These are phyloP conservation scores for Zaprionus tsacasi DNA, from an alignment of 1,140 invertebrate species.

Conservation along the genomic window DNA sequence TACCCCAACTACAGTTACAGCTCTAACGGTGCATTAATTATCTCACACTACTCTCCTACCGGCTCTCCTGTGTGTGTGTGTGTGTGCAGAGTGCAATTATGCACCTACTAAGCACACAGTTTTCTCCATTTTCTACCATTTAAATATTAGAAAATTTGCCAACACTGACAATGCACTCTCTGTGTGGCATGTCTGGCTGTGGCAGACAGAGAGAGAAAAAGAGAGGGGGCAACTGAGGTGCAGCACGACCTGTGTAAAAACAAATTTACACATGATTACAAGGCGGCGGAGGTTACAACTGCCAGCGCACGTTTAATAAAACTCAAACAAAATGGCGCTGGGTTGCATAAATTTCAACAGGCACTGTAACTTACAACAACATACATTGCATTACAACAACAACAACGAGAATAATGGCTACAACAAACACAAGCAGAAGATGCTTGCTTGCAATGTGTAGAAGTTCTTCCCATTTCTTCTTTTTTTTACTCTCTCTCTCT, in stretches of 20 bases:
- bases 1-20: neutral
- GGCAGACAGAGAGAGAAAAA: neutral
- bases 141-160: constrained; percentile 73
- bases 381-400: neutral
- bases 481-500: constrained; percentile 19
- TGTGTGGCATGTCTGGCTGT: constrained; percentile 21
- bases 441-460: constrained; percentile 38
- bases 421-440: constrained; percentile 16
- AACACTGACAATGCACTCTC: constrained; percentile 46
- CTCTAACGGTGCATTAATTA: constrained; percentile 1
- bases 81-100: constrained; percentile 55
- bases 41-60: neutral
- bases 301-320: constrained; percentile 70
- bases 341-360: constrained; percentile 75
- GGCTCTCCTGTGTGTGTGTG: neutral
- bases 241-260: constrained; percentile 66
- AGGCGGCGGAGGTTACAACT: constrained; percentile 49
- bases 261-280: constrained; percentile 81
- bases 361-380: constrained; percentile 15
- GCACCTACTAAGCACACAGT: constrained; percentile 44
- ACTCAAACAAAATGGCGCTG: constrained; percentile 77
- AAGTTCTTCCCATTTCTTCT: constrained; percentile 11
- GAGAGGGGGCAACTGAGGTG: neutral
- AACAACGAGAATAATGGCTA: constrained; percentile 23
- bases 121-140: constrained; percentile 52